Evolutionary conservation across 2,888 invertebrate species (phyloP).

Genomic region (Lasioglossum villosulum): DNA sequence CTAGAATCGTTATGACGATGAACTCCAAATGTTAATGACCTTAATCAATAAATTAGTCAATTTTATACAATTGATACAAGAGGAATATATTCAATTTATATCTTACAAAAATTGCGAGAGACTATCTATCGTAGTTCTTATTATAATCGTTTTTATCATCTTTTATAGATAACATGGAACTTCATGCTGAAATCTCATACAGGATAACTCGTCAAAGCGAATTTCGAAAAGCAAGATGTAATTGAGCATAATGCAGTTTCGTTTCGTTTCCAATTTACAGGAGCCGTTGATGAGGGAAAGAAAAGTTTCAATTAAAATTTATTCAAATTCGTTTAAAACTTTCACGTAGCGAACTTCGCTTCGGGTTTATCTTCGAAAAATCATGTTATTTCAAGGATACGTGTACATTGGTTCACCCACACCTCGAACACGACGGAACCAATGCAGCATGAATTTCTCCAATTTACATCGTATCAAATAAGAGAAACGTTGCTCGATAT

Average conservation of each 20-base stretch:
- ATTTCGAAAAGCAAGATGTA: not conserved
- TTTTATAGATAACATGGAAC: too few relatives aligned
- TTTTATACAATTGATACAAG: not conserved
- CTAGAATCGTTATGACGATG: not conserved
- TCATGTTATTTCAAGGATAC: slow-evolving; percentile 3
- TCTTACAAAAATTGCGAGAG: too few relatives aligned
- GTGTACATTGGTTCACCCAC: not conserved
- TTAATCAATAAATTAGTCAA: not conserved
- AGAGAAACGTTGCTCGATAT: not conserved
- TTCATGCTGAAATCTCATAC: not conserved
- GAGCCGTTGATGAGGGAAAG: not conserved
- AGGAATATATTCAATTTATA: not conserved
- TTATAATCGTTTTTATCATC: too few relatives aligned
- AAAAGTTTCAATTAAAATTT: not conserved
- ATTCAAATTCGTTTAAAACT: slow-evolving; percentile 1
- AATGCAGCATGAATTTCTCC: not conserved
- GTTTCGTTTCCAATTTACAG: not conserved
- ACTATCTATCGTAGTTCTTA: too few relatives aligned
- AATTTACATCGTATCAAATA: not conserved
- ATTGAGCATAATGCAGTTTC: not conserved
- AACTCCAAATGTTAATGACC: too few relatives aligned
- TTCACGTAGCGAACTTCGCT: not conserved
- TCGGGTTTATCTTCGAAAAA: not conserved
- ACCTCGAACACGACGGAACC: not conserved
- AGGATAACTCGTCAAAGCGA: not conserved